phyloP scores from a whole-genome alignment of 1,140 invertebrate genomes.

The Philaenus spumarius region DNA sequence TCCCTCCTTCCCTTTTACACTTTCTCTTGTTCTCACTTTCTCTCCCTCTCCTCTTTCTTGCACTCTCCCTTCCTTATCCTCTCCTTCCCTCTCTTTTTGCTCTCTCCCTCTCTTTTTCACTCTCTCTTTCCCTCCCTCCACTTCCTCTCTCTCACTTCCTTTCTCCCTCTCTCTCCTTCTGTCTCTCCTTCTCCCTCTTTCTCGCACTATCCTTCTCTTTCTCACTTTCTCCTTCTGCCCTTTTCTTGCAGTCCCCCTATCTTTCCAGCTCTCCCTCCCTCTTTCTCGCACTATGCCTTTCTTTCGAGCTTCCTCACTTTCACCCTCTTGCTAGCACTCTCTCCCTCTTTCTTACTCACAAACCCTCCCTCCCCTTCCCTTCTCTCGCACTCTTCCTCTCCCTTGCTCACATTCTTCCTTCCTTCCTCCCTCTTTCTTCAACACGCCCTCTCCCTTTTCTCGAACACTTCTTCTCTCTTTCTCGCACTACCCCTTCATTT shows the following conservation, averaged over 20 bases:
- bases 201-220: not conserved
- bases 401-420: not conserved
- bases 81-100: not conserved
- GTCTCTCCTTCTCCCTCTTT: not conserved
- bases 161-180: too few species aligned
- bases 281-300: not conserved
- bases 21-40: not conserved
- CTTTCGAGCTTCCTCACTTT: not conserved
- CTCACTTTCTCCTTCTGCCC: not conserved
- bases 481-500: not conserved
- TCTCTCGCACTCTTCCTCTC: too few species aligned
- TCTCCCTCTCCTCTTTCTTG: not conserved
- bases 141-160: not conserved
- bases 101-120: not conserved
- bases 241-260: not conserved
- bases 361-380: not conserved
- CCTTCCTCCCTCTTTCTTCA: too few species aligned
- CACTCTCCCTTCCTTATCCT: not conserved
- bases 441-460: too few species aligned
- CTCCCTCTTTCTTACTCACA: not conserved
- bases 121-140: not conserved
- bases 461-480: too few species aligned
- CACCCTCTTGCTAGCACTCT: not conserved
- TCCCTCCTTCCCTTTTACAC: not conserved
- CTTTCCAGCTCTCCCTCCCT: not conserved